Conservation (phyloP, 2,888 invertebrate species). For the Diplolepis rosae region DNA sequence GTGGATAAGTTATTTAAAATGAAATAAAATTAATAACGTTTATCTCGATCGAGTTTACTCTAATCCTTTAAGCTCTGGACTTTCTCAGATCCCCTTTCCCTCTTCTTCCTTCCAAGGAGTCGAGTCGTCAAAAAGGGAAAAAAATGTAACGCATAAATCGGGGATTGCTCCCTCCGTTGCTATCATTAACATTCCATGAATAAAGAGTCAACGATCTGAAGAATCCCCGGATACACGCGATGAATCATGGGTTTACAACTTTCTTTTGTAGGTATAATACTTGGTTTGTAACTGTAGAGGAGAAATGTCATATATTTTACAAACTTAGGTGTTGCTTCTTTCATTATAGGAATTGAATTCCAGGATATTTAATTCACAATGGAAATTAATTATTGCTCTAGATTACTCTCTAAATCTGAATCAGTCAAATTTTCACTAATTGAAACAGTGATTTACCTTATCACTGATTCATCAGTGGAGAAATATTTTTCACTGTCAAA, state of each 20-base stretch:
- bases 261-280: not conserved
- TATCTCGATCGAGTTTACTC: not conserved
- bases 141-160: conserved; percentile 20
- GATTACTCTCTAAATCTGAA: too few relatives aligned
- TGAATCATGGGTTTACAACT: conserved; percentile 22
- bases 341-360: not conserved
- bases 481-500: too few relatives aligned
- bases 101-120: conserved; percentile 6
- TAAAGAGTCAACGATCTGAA: conserved; percentile 31
- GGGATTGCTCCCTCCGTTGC: conserved; percentile 29
- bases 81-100: not conserved
- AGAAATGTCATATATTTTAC: not conserved
- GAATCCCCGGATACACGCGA: conserved; percentile 23
- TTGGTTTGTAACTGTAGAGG: not conserved
- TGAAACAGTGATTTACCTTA: too few relatives aligned
- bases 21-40: not conserved
- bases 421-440: too few relatives aligned
- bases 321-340: not conserved
- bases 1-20: not conserved
- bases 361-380: not conserved
- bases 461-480: too few relatives aligned
- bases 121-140: conserved; percentile 13
- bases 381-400: not conserved
- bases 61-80: not conserved
- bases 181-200: conserved; percentile 32